Conservation (phyloP, 53 echinoderm and acorn worm genomes). For the Antedon mediterranea region DNA sequence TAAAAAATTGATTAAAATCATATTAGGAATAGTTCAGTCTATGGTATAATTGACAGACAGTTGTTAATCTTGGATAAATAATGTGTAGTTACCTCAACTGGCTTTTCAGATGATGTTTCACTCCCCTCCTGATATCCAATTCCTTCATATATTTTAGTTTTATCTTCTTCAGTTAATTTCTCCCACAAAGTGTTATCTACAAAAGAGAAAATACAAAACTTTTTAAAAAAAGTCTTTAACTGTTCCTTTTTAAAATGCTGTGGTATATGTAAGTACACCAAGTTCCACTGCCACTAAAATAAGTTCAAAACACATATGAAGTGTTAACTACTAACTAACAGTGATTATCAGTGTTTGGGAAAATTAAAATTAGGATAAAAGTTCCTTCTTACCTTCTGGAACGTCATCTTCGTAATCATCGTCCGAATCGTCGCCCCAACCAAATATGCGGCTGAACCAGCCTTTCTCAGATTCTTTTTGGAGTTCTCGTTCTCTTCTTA, state of each 20-base stretch:
- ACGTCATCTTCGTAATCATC: conserved; percentile 34
- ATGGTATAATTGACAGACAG: too few relatives aligned
- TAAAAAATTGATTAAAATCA: too few relatives aligned
- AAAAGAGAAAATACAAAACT: not conserved
- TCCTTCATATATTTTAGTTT: conserved; percentile 44
- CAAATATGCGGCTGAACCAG: conserved; percentile 44
- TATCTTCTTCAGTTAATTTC: conserved; percentile 62
- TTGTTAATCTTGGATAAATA: too few relatives aligned
- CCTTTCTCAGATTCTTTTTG: conserved; percentile 33
- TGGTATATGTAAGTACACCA: too few relatives aligned
- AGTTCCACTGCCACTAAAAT: too few relatives aligned
- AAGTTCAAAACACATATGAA: too few relatives aligned
- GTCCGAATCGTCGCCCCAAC: conserved; percentile 40
- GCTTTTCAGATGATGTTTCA: conserved; percentile 13
- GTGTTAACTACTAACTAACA: too few relatives aligned
- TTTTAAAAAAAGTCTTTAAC: too few relatives aligned
- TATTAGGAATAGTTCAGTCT: too few relatives aligned
- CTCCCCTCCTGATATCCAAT: conserved; percentile 44
- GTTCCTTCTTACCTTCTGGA: conserved; percentile 19
- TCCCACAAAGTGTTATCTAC: conserved; percentile 37
- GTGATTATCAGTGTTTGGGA: too few relatives aligned
- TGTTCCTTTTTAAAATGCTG: too few relatives aligned
- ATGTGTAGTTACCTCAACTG: conserved; percentile 35
- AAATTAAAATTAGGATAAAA: too few relatives aligned
- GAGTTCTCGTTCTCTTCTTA: conserved; percentile 15